phyloP scores from a whole-genome alignment of 1,140 invertebrate species.

The Apis dorsata region DNA sequence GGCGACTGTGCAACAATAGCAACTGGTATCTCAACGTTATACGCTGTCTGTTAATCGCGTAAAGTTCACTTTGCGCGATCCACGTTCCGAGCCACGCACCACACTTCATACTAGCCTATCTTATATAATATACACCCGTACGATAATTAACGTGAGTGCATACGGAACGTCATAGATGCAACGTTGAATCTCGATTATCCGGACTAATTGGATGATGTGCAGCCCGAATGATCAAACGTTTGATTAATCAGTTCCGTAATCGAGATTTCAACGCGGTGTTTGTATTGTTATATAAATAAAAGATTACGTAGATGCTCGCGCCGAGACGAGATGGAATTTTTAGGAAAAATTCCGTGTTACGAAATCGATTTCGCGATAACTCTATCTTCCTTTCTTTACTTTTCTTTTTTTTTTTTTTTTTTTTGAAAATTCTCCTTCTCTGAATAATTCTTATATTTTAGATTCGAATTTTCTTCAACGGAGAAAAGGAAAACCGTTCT shows the following conservation, averaged over 20 bases:
- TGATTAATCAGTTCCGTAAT: conserved; percentile 44
- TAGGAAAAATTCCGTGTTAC: background rate
- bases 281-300: conserved; percentile 20
- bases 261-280: conserved; percentile 3
- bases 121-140: conserved; percentile 40
- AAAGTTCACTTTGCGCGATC: conserved; percentile 30
- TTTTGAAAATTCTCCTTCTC: too few species aligned
- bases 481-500: too few species aligned
- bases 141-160: conserved; percentile 45
- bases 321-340: background rate
- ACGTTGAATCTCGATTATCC: conserved; percentile 43
- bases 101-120: conserved; percentile 3
- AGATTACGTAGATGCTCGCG: background rate
- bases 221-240: conserved; percentile 41
- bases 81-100: conserved; percentile 38
- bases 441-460: too few species aligned
- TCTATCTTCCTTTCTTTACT: too few species aligned
- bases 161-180: conserved; percentile 25
- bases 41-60: conserved; percentile 18
- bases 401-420: too few species aligned
- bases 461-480: too few species aligned
- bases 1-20: background rate
- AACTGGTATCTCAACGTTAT: background rate
- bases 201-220: conserved; percentile 43
- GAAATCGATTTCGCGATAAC: background rate